Base-by-base conservation (phyloP, 2,888 invertebrate species). In the Stegophylla sp. region DNA sequence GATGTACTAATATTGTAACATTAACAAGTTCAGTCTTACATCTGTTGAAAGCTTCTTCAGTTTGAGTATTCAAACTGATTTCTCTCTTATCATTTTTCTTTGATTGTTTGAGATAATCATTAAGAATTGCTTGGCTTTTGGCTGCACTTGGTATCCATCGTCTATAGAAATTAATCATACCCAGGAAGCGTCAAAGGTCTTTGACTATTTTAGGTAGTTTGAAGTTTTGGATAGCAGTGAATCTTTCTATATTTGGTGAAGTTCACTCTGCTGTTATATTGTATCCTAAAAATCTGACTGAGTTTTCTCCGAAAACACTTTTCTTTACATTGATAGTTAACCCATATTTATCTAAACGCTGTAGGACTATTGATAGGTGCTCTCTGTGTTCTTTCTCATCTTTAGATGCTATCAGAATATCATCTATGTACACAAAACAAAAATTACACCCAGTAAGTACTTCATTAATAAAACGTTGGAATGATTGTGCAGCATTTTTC, bases 1-100 rank as follows among this genome's bases (percentile, higher is more conserved):
- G 87, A 72, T 87, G 86, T 0, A 85, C 84, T 0, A 87, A 79
- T 0, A 86, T 63, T 0, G 86, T 84, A 0, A 85, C 85, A 7
- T 85, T 41, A 9, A 83, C 82, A 0, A 86, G 84, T 7, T 82
- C 83, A 10, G 81, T 63, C 81, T 86, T 86, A 63, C 85, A 84
- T 1, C 73, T 43, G 7, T 85, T 45, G 69, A 86, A 85, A 0
- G 85, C 85, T 20, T 83, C 15, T 13, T 83, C 51, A 2, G 82
- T 9, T 12, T 84, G 83, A 0, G 82, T 43, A 0, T 84, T 84
- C 82, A 84, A 82, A 0, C 66, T 10, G 1, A 86, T 45, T 0
- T 84, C 84, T 0, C 26, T 51, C 0, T 85, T 83, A 1, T 85
- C 84, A 17, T 85, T 84, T 26, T 81, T 82, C 1, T 23, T 82